phyloP scores from a whole-genome alignment of 1,140 invertebrate genomes.

The Drosophila baimaii region DNA sequence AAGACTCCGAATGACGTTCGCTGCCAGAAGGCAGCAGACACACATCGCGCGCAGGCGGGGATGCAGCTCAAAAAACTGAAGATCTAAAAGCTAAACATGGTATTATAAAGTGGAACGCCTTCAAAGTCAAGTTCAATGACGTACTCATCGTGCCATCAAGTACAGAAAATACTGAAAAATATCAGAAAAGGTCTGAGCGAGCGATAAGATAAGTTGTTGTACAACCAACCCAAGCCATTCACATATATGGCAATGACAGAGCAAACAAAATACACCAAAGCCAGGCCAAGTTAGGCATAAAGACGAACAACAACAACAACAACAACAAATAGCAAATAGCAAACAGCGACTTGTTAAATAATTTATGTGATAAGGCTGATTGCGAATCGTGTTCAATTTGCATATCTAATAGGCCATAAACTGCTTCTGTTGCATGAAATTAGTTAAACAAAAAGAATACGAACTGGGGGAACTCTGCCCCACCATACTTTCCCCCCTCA shows the following conservation, averaged over 20 bases:
- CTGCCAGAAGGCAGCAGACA: slow-evolving; percentile 33
- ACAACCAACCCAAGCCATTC: slow-evolving; percentile 21
- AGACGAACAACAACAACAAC: slow-evolving; percentile 29
- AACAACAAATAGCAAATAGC: background rate
- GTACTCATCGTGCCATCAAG: slow-evolving; percentile 56
- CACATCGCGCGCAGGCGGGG: slow-evolving; percentile 16
- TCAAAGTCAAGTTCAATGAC: slow-evolving; percentile 67
- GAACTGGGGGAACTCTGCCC: too few species aligned
- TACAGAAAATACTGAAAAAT: slow-evolving; percentile 40
- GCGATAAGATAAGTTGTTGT: slow-evolving; percentile 51
- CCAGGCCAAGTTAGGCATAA: slow-evolving; percentile 35
- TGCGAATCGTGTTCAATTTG: slow-evolving; percentile 61
- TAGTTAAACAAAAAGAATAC: slow-evolving; percentile 18
- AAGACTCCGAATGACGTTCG: slow-evolving; percentile 37
- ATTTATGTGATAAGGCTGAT: slow-evolving; percentile 66
- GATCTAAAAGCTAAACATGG: slow-evolving; percentile 58
- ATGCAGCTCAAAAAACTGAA: slow-evolving; percentile 37
- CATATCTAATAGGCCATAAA: slow-evolving; percentile 65
- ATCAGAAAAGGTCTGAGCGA: slow-evolving; percentile 49
- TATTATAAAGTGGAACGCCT: slow-evolving; percentile 65
- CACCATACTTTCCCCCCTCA: slow-evolving; percentile 22
- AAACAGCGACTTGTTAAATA: slow-evolving; percentile 53
- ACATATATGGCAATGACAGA: slow-evolving; percentile 51
- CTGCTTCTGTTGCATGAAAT: slow-evolving; percentile 52
- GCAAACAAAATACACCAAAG: slow-evolving; percentile 37